phyloP scores from a whole-genome alignment of 2,888 invertebrate species.

The Drosophila sordidula region DNA sequence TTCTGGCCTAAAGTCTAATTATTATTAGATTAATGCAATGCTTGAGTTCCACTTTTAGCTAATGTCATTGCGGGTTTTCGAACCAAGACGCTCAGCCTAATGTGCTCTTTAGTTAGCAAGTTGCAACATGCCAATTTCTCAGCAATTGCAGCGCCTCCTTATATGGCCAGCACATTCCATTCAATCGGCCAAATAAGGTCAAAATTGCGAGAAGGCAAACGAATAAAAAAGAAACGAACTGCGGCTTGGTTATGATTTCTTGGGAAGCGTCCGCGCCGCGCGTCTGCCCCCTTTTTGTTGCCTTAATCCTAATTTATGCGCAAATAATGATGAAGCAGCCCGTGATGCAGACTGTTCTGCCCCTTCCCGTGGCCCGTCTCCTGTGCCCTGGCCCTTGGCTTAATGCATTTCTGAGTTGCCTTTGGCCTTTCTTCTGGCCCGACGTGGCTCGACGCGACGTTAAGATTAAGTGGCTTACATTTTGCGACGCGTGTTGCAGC shows the following conservation, averaged over 20 bases:
- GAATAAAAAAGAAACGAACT: constrained; percentile 14
- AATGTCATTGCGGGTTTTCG: constrained; percentile 25
- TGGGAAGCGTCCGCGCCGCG: constrained; percentile 50
- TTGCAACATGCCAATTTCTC: constrained; percentile 42
- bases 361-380: neutral
- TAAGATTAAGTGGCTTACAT: constrained; percentile 79
- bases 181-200: constrained; percentile 68
- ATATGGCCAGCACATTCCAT: constrained; percentile 54
- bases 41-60: constrained; percentile 21
- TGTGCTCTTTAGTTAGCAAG: constrained; percentile 39
- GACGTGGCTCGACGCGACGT: constrained; percentile 40
- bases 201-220: constrained; percentile 57
- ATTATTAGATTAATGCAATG: too few relatives aligned
- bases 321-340: constrained; percentile 78
- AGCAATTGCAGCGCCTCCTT: constrained; percentile 52
- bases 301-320: constrained; percentile 81
- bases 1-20: too few relatives aligned
- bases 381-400: constrained; percentile 10
- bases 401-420: constrained; percentile 58
- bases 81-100: constrained; percentile 1
- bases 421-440: constrained; percentile 43
- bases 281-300: constrained; percentile 8
- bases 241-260: constrained; percentile 67
- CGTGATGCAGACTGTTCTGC: constrained; percentile 30
- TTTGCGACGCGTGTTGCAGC: constrained; percentile 62